Evolutionary conservation across 2,113 vertebrate species (phyloP), one percentile per base, ranked within the genome.

Genomic region (Sceloporus undulatus): DNA sequence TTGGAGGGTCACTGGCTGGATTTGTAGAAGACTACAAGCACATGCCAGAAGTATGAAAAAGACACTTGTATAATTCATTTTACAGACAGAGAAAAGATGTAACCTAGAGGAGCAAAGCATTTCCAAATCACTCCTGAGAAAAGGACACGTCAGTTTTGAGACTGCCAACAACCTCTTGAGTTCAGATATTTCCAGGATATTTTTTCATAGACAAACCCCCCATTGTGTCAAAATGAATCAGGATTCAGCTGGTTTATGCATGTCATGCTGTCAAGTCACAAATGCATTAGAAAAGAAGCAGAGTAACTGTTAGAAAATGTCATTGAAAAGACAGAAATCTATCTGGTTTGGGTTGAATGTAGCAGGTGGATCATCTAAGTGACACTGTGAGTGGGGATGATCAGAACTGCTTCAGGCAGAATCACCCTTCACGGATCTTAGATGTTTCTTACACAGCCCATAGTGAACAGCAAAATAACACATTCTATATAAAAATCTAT

Each of bases 211-310:
- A 56, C 14, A 75, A 83, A 68, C 85, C 56, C 82, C 85, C n/a
- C 65, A 9, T 76, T 92, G 27, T 89, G 84, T 78, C 65, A 73
- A 87, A 88, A 92, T 65, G 83, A 92, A 82, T 79, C 8, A 56
- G 40, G 34, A 74, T 89, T 59, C 54, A 71, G 74, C 82, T 80
- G 92, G 79, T 82, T 29, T 40, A 34, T 21, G 59, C 23, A 48
- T 87, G n/a, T 54, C 74, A 10, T 65, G 25, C 29, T 81, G 74
- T 40, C 29, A 80, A 87, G 25, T 48, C 52, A 88, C 29, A 38
- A 82, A 86, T 83, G 56, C 11, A 71, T 34, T 65, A 90, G 92
- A 89, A 54, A 40, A 62, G 79, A 71, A 86, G 56, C 73, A 85
- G 34, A 87, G 65, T 19, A 25, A 14, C 40, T 71, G 38, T 62